A percentile compares a stretch with the other conserved stretches of the same genome.
Evolutionary conservation across 2,113 vertebrate species (phyloP).

Genomic region (Steatornis caripensis): DNA sequence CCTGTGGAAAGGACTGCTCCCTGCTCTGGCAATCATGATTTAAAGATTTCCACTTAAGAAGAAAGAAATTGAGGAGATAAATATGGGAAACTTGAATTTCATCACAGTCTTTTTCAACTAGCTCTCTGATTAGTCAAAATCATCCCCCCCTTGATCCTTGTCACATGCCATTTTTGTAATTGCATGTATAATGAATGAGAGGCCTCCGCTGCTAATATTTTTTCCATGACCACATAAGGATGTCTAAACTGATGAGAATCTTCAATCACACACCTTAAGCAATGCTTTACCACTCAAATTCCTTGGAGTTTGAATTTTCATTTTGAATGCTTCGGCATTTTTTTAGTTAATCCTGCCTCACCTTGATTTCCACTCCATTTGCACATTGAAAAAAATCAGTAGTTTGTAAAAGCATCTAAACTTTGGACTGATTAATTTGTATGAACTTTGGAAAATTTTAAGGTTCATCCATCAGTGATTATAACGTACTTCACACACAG

Average conservation of each 20-base stretch:
- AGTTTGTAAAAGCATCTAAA: not conserved
- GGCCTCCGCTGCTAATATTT: not conserved
- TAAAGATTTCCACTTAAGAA: not conserved
- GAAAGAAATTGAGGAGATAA: not conserved
- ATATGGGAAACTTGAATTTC: not conserved
- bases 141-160: not conserved
- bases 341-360: not conserved
- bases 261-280: not conserved
- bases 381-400: not conserved
- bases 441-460: slow-evolving; percentile 29
- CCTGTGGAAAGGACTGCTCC: not conserved
- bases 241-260: not conserved
- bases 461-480: slow-evolving; percentile 10
- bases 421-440: not conserved
- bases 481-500: slow-evolving; percentile 3
- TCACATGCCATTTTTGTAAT: not conserved
- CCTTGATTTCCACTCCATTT: not conserved
- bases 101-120: not conserved
- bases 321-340: not conserved
- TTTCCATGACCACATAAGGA: not conserved
- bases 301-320: not conserved
- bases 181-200: not conserved
- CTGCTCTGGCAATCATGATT: not conserved
- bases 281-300: not conserved
- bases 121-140: not conserved